Evolutionary conservation across 2,888 invertebrate species (phyloP), one percentile per base, ranked within the genome.

Genomic region (Tetragnatha montana): DNA sequence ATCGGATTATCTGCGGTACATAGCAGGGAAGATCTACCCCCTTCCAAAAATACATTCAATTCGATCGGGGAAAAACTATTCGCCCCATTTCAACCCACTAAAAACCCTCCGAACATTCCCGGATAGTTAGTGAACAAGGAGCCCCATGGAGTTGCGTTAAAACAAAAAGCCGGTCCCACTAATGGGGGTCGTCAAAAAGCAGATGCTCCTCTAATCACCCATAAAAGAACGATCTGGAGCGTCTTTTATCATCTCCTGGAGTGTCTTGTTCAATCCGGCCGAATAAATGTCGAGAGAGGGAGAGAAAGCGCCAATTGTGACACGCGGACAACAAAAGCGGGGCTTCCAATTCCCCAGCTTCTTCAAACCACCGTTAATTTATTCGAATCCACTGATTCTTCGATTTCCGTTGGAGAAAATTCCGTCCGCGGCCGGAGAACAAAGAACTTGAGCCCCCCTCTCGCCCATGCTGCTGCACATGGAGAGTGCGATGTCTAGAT

Each of bases 301-400:
- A 86, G 86, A 86, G 79, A 79, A 86, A 73, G 86, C 79, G 47
- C 79, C 47, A 79, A 79, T 47, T 60, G 80, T 79, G 86, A 86
- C 86, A 86, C 35, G 73, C 79, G 12, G 51, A 19, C 35, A 78
- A 70, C 84, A 84, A 84, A 84, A 76, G 49, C 84, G 76, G 87
- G 19, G 49, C 49, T 60, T 35, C 75, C 75, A 81, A 81, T 87
- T 81, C 87, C 87, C 81, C 7, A 87, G 81, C 21, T 87, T 87
- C 87, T 81, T 81, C 75, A 87, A 87, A 87, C 75, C 87, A 80
- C 73, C 87, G 79, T 87, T 87, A 87, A 87, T 87, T 87, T 87
- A 87, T 87, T 87, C 87, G 87, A 81, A 87, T 81, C 68, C 75
- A 81, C 75, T 81, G 87, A 81, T 87, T 81, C 87, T 87, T 87